phyloP scores from a whole-genome alignment of 1,140 invertebrate species.

The Nomia melanderi region DNA sequence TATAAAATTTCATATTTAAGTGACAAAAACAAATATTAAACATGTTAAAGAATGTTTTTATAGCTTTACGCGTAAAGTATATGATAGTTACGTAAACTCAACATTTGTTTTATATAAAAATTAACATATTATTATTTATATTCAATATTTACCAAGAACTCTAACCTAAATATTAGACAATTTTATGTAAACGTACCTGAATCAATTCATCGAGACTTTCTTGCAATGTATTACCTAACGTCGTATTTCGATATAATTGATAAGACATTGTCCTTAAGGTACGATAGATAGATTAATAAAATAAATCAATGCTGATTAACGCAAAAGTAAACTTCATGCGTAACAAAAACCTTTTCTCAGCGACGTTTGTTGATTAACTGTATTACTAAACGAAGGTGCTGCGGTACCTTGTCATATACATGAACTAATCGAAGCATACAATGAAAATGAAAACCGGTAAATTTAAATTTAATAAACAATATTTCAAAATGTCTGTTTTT shows the following conservation, averaged over 20 bases:
- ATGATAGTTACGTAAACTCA: background rate
- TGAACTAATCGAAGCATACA: background rate
- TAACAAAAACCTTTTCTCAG: slow-evolving; percentile 9
- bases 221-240: slow-evolving; percentile 97
- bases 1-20: background rate
- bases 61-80: background rate
- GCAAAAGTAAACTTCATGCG: slow-evolving; percentile 30
- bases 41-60: background rate
- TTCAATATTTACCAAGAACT: background rate
- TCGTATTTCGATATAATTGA: slow-evolving; percentile 98
- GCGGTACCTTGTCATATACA: background rate
- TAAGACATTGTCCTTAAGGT: slow-evolving; percentile 88
- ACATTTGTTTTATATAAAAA: slow-evolving; percentile 1
- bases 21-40: background rate
- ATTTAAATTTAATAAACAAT: background rate
- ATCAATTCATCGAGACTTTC: slow-evolving; percentile 97
- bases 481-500: no score
- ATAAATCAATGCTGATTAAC: background rate
- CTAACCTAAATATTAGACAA: slow-evolving; percentile 40
- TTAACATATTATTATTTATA: background rate
- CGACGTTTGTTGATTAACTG: slow-evolving; percentile 33
- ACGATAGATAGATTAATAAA: slow-evolving; percentile 31
- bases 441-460: background rate
- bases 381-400: background rate
- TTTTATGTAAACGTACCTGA: slow-evolving; percentile 82